Evolutionary conservation across 2,797 vertebrate species (phyloP).

Genomic region (Phoxinus dragarum): DNA sequence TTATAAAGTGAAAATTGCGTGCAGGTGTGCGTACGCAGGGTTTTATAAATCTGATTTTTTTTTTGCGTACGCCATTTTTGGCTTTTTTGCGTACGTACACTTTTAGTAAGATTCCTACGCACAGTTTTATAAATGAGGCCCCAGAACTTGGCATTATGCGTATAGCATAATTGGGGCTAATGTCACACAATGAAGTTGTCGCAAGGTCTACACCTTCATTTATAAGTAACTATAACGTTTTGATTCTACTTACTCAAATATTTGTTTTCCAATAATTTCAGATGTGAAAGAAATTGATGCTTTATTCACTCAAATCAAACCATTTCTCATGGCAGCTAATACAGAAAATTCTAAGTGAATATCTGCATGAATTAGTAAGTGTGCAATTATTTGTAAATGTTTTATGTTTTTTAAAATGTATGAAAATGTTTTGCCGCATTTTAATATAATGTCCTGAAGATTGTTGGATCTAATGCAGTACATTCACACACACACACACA

Average conservation of each 20-base stretch:
- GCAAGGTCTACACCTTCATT: neutral
- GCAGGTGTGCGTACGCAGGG: too few species aligned
- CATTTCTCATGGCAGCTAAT: neutral
- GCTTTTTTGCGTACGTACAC: too few species aligned
- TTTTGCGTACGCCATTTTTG: too few species aligned
- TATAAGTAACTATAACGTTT: neutral
- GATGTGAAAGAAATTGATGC: neutral
- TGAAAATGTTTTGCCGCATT: neutral
- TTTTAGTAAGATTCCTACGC: too few species aligned
- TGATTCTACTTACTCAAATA: neutral
- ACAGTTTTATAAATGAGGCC: too few species aligned
- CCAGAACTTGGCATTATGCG: neutral
- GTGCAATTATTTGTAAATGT: neutral
- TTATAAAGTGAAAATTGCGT: too few species aligned
- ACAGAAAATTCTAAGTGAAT: neutral
- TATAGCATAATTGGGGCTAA: too few species aligned
- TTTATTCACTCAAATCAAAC: neutral
- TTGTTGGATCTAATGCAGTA: neutral
- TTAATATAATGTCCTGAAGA: neutral
- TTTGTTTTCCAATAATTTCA: neutral
- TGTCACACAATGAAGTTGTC: neutral
- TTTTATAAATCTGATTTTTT: too few species aligned
- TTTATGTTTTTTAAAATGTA: neutral
- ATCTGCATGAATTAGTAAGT: neutral
- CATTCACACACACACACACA: neutral